These are phyloP conservation scores for Pseudomyrmex gracilis DNA, from an alignment of 1,140 invertebrate species.

Conservation along the genomic window DNA sequence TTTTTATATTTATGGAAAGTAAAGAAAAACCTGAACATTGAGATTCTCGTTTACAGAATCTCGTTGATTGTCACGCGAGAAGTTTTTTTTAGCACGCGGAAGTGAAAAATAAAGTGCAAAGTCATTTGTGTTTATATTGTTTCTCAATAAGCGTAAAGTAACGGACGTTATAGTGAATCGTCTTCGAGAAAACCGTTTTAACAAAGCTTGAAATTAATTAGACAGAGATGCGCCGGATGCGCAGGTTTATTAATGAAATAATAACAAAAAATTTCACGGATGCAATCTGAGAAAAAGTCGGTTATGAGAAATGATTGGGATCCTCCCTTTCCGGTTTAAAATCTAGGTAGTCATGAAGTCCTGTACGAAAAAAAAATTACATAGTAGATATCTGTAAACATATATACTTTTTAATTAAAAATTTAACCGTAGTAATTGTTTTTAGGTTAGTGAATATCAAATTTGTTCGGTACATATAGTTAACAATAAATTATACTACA, in stretches of 20 bases:
- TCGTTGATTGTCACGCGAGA: slow-evolving; percentile 13
- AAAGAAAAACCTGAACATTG: too few relatives aligned
- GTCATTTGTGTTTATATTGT: slow-evolving; percentile 39
- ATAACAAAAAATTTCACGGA: slow-evolving; percentile 67
- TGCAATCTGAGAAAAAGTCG: slow-evolving; percentile 11
- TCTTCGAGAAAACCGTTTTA: slow-evolving; percentile 30
- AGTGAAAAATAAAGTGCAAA: slow-evolving; percentile 16
- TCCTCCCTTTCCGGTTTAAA: background rate
- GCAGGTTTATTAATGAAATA: slow-evolving; percentile 23
- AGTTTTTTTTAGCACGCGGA: slow-evolving; percentile 21
- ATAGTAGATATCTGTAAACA: too few relatives aligned
- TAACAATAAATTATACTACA: background rate
- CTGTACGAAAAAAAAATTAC: background rate
- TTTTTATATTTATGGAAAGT: background rate
- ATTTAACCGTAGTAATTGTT: too few relatives aligned
- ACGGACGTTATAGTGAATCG: slow-evolving; percentile 8
- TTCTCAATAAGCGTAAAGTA: slow-evolving; percentile 25
- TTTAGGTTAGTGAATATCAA: too few relatives aligned
- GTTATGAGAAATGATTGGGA: background rate
- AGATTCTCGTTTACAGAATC: too few relatives aligned
- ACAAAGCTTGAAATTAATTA: slow-evolving; percentile 78
- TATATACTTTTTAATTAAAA: too few relatives aligned
- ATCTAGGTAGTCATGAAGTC: background rate
- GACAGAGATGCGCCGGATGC: slow-evolving; percentile 44
- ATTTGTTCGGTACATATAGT: background rate